A percentile compares a stretch with the other conserved stretches of the same genome.
phyloP scores from a whole-genome alignment of 2,113 vertebrate genomes.

The Mastomys coucha region DNA sequence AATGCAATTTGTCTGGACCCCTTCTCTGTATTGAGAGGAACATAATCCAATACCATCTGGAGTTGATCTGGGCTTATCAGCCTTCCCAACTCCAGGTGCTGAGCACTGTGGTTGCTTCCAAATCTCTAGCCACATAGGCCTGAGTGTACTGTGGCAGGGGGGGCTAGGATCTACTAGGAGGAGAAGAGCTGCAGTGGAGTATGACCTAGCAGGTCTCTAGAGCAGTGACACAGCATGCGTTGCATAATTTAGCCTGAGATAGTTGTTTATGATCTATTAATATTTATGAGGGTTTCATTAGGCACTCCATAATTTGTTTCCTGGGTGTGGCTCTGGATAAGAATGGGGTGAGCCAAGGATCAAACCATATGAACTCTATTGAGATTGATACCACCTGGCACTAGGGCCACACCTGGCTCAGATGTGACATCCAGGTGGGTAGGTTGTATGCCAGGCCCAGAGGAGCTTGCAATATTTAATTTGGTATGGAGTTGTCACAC shows the following conservation, averaged over 20 bases:
- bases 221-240: not conserved
- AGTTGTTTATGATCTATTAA: slow-evolving; percentile 44
- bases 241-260: slow-evolving; percentile 4
- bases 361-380: slow-evolving; percentile 11
- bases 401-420: not conserved
- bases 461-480: not conserved
- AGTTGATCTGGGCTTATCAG: not conserved
- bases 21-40: not conserved
- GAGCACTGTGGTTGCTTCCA: not conserved
- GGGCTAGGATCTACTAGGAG: not conserved
- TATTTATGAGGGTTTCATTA: slow-evolving; percentile 55
- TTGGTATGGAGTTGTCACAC: not conserved
- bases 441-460: not conserved
- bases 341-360: slow-evolving; percentile 19
- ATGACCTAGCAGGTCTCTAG: not conserved
- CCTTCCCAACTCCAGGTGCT: not conserved
- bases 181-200: not conserved
- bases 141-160: not conserved
- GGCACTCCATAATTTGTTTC: slow-evolving; percentile 38
- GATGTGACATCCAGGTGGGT: not conserved
- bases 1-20: not conserved
- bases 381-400: not conserved
- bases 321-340: slow-evolving; percentile 56
- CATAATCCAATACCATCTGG: not conserved
- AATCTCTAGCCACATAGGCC: no score